Conservation (phyloP, 2,888 invertebrate species). For the Xylota sylvarum region DNA sequence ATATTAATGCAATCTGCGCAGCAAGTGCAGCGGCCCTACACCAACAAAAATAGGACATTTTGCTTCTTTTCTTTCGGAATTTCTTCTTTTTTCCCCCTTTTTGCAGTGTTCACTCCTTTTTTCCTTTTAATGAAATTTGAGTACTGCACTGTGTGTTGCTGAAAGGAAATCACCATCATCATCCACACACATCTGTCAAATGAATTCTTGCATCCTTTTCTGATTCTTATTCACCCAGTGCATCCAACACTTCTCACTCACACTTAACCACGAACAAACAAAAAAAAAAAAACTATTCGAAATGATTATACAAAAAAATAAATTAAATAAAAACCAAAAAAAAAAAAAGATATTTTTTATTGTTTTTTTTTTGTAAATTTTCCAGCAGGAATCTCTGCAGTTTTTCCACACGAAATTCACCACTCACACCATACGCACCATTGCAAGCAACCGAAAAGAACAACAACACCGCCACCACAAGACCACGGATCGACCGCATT, state of each 20-base stretch:
- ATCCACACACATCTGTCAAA: conserved; percentile 68
- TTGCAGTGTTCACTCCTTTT: conserved; percentile 37
- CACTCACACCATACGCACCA: conserved; percentile 45
- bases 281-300: conserved; percentile 27
- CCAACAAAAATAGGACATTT: conserved; percentile 45
- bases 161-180: conserved; percentile 61
- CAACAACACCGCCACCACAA: conserved; percentile 60
- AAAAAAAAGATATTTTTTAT: too few species aligned
- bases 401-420: conserved; percentile 12
- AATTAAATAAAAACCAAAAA: conserved; percentile 10
- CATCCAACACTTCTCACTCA: conserved; percentile 50
- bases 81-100: neutral
- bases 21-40: conserved; percentile 39
- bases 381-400: conserved; percentile 21
- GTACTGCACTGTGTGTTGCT: conserved; percentile 64
- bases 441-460: conserved; percentile 50
- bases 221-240: conserved; percentile 30
- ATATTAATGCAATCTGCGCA: conserved; percentile 28
- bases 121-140: conserved; percentile 65
- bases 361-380: conserved; percentile 1
- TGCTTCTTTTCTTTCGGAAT: conserved; percentile 3
- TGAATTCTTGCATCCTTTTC: conserved; percentile 60
- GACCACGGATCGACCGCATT: conserved; percentile 67
- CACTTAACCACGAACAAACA: conserved; percentile 16
- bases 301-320: conserved; percentile 25